Evolutionary conservation across 2,113 vertebrate genomes (phyloP), one percentile per base, ranked within the genome.

Genomic region (Megalops atlanticus): DNA sequence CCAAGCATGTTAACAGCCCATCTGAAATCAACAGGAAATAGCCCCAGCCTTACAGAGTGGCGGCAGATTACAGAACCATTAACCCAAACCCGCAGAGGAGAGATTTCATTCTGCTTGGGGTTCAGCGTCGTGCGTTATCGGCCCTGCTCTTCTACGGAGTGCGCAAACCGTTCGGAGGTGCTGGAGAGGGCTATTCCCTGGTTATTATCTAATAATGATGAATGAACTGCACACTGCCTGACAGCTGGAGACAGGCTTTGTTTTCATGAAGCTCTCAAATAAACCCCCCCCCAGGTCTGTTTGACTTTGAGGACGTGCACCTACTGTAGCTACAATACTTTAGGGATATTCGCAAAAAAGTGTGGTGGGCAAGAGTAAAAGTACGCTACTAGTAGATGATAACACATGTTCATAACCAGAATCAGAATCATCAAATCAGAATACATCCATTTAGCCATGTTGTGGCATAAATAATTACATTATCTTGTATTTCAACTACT

Each of bases 131-230:
- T 91, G 87, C 88, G 89, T 92, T 94, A 91, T 92, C 90, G 82
- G 87, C 86, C 84, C 84, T 85, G 87, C 85, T 92, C 86, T 91
- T 90, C 78, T 88, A 86, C 74, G 85, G 83, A 87, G 87, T 85
- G 88, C 83, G 89, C 86, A 86, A 88, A 92, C 89, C 91, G 91
- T 91, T 91, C 90, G 85, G 89, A 88, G 89, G 88, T 88, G 90
- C 93, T 89, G 81, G 82, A n/a, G 90, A 36, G 88, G 91, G 86
- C 89, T 87, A 85, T 91, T 93, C 88, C 86, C 88, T 82, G 83
- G 88, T 90, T 92, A 92, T 91, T 89, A 89, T 90, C 89, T 93
- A 94, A 94, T 92, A 91, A 92, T 94, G 92, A 94, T 94, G 89
- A 93, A 94, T 94, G 92, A 89, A 91, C 89, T 81, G 58, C 24